Evolutionary conservation across 2,797 vertebrate species (phyloP), one percentile per base, ranked within the genome.

Genomic region (Hippoglossus hippoglossus): DNA sequence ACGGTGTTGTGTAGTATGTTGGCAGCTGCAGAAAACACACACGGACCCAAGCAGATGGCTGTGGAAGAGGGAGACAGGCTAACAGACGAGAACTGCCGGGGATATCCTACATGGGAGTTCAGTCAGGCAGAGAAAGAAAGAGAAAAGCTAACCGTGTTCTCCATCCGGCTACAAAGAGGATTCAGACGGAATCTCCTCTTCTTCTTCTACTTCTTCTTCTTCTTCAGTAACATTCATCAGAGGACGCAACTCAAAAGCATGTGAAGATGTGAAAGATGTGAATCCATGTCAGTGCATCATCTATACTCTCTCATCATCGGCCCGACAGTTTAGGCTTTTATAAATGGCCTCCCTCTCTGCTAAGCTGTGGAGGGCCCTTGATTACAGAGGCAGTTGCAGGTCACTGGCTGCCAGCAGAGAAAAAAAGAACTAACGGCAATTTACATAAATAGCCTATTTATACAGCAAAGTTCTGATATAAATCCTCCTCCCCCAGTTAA

Each of bases 361-460:
- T 87, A 79, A 76, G 73, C 81, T 75, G 67, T 70, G 63, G 63
- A 90, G 81, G 79, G 85, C 83, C 75, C 85, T 87, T 91, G 81
- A 91, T 89, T 82, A 86, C 60, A 84, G 71, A 77, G 83, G 65
- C 61, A 52, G 76, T 19, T 39, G 63, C 70, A 90, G 89, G 88
- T 92, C 90, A 90, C 77, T 73, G 75, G 41, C 78, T 89, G 88
- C 83, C 85, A 87, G 85, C 63, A 51, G 73, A 81, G 55, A 62
- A 55, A 77, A 77, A 24, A 76, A 86, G 77, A 84, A 67, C 71
- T 13, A 72, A 64, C 53, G 84, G 73, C 67, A 78, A 87, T 93
- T 91, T 91, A 84, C 90, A 88, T 88, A 91, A 90, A 90, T 74
- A 84, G 76, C 78, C 64, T 85, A 85, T 90, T 91, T 87, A 84